A percentile compares a stretch with the other conserved stretches of the same genome.
Conservation (phyloP, 2,888 invertebrate genomes). For the Ochlodes sylvanus region DNA sequence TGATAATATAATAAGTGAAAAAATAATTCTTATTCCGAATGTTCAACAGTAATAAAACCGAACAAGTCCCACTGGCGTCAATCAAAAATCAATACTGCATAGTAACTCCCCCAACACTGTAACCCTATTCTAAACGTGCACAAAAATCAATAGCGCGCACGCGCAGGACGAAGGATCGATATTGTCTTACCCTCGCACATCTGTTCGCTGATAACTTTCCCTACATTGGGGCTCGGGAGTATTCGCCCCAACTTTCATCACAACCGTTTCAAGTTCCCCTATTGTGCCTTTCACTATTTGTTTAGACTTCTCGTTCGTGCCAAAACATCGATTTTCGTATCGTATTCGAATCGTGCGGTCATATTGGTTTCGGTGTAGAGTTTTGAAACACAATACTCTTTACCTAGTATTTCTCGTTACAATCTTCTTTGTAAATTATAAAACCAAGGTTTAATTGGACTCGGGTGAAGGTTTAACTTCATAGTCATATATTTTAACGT, state of each 20-base stretch:
- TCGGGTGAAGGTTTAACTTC: no score
- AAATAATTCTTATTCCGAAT: no score
- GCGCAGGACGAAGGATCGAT: conserved; percentile 67
- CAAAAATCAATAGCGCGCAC: conserved; percentile 66
- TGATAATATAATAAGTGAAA: no score
- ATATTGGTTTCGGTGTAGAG: not conserved
- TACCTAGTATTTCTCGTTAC: not conserved
- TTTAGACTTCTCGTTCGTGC: conserved; percentile 3
- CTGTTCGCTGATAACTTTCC: conserved; percentile 53
- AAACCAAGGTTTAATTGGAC: not conserved
- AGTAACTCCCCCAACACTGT: conserved; percentile 44
- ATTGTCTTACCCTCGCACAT: conserved; percentile 76
- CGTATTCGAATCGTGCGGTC: not conserved
- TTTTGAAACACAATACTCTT: not conserved
- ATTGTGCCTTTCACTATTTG: conserved; percentile 5
- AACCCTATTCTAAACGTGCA: conserved; percentile 56
- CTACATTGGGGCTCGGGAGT: not conserved
- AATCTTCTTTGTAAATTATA: not conserved
- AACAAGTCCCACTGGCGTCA: no score
- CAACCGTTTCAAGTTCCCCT: not conserved
- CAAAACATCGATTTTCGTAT: conserved; percentile 7
- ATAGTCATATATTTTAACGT: no score
- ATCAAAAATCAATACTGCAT: not conserved
- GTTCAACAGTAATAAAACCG: no score
- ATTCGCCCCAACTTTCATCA: not conserved